Base-by-base conservation (phyloP, 2,797 vertebrate species). In the Micropoecilia bifurca region DNA sequence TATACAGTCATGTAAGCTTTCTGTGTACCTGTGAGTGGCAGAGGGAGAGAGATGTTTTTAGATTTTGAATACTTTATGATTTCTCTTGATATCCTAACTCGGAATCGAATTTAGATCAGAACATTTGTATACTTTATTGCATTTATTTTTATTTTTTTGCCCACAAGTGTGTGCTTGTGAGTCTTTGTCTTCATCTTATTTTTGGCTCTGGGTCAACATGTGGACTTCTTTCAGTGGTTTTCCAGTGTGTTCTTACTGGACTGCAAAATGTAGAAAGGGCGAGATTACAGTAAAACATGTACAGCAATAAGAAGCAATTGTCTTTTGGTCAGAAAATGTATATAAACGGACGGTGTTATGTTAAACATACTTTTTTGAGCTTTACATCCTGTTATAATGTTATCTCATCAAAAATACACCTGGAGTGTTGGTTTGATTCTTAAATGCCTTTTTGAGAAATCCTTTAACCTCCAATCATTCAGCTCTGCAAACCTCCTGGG, bases 21-120 rank as follows among this genome's bases (percentile, higher is more conserved):
- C 59, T 85, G 22, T 74, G 45, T 78, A 12, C 57, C 69, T 72
- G 46, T 79, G 76, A 81, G 48, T 77, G 71, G 90, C 82, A 89
- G 78, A 73, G 80, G 86, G 78, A 75, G 72, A 50, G 72, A 82
- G 76, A 36, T 71, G 86, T 87, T 87, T 83, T 79, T 77, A 72
- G 78, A 55, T 79, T 89, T 80, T 95, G 76, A 90, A 92, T 93
- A 91, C 88, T 93, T 91, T 36, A 92, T 92, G 55, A 82, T 91
- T 71, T 77, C 77, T 85, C 79, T 47, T 89, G 80, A 90, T 72
- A 90, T 88, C 88, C 68, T 76, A 81, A 71, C 79, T 89, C 61
- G 92, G 91, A 90, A 82, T 89, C 91, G 87, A 47, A 91, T 90
- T 48, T 78, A 47, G 33, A 76, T 79, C 71, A 20, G 28, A 47